Evolutionary conservation across 2,113 vertebrate genomes (phyloP).

Genomic region (Rhineura floridana): DNA sequence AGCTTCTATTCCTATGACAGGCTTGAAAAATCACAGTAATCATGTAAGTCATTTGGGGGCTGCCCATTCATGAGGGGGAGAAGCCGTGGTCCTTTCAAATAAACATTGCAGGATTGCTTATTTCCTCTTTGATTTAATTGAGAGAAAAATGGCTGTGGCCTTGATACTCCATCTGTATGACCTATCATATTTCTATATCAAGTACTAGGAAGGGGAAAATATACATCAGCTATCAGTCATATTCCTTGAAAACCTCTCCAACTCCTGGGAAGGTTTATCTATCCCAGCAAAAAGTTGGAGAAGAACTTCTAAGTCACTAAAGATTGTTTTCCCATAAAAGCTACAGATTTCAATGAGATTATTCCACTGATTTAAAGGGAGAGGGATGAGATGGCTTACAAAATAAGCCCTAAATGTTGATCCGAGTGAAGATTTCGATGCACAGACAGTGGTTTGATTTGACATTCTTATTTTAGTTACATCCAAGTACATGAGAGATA

Average conservation of each 20-base stretch:
- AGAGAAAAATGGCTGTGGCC: slow-evolving; percentile 31
- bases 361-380: slow-evolving; percentile 49
- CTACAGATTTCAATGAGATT: background rate
- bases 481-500: slow-evolving; percentile 66
- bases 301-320: background rate
- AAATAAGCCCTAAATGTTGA: slow-evolving; percentile 61
- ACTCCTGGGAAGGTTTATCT: slow-evolving; percentile 33
- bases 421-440: slow-evolving; percentile 65
- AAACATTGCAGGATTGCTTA: background rate
- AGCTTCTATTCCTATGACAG: background rate
- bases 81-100: background rate
- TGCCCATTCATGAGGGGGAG: background rate
- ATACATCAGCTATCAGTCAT: slow-evolving; percentile 1
- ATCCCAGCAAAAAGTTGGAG: slow-evolving; percentile 16
- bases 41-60: slow-evolving; percentile 8
- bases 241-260: background rate
- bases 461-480: slow-evolving; percentile 67
- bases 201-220: background rate
- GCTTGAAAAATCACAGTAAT: slow-evolving; percentile 39
- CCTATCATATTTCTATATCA: slow-evolving; percentile 6
- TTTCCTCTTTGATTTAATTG: background rate
- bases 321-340: slow-evolving; percentile 5
- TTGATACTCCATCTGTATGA: slow-evolving; percentile 16
- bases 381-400: slow-evolving; percentile 40
- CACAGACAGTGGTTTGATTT: slow-evolving; percentile 56